Evolutionary conservation across 2,113 vertebrate species (phyloP).

Genomic region (Jacana jacana): DNA sequence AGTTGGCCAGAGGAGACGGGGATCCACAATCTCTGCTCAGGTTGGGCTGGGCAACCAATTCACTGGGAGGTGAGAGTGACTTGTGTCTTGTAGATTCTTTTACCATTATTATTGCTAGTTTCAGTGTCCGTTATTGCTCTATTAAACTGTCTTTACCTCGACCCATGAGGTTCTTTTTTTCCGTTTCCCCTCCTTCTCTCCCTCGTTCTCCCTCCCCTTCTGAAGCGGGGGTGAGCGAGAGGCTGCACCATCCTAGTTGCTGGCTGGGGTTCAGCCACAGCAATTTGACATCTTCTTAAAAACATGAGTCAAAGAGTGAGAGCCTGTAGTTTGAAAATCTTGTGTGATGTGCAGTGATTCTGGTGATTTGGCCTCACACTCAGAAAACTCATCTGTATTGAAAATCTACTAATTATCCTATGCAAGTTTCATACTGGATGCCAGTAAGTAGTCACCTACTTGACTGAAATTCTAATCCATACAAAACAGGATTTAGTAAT

Average conservation of each 20-base stretch:
- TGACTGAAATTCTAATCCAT: neutral
- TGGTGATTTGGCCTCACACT: neutral
- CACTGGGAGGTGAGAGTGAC: neutral
- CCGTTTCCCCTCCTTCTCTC: neutral
- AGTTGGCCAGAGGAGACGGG: neutral
- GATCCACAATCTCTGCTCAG: neutral
- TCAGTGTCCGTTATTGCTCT: neutral
- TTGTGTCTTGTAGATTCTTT: neutral
- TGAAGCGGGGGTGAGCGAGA: neutral
- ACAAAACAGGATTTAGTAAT: neutral
- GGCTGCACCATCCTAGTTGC: neutral
- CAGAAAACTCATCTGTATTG: neutral
- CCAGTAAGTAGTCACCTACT: neutral
- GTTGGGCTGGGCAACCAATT: neutral
- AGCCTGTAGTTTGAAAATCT: neutral
- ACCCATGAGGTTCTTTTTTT: neutral
- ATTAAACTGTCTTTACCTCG: neutral
- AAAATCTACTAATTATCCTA: neutral
- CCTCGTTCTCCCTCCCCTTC: neutral
- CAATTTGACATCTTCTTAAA: neutral
- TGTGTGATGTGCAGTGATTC: neutral
- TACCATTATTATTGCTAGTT: neutral
- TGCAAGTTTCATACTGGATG: neutral
- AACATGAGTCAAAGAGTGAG: neutral
- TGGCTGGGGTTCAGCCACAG: neutral